These are phyloP conservation scores for Leontocebus nigricollis DNA, from an alignment of 2,797 vertebrate genomes.

Conservation along the genomic window DNA sequence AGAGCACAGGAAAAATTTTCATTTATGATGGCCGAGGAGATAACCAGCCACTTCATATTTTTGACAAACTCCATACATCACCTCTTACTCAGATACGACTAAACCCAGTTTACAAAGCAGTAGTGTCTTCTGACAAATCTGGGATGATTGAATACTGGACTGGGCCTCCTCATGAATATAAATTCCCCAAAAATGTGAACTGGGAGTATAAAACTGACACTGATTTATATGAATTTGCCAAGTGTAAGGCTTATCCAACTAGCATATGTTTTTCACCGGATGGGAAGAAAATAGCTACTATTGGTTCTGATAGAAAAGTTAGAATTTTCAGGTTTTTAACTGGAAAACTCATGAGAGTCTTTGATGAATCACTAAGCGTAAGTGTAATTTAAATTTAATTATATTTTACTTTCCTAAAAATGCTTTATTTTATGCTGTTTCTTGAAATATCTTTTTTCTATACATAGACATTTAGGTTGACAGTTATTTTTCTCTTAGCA, in stretches of 20 bases:
- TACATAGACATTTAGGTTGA: neutral
- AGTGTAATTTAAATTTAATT: constrained; percentile 80
- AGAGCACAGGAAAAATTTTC: constrained; percentile 97
- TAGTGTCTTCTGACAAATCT: constrained; percentile 96
- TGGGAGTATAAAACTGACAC: constrained; percentile 99
- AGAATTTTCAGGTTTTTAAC: constrained; percentile 97
- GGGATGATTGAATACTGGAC: constrained; percentile 99
- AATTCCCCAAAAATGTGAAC: constrained; percentile 93
- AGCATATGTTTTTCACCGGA: constrained; percentile 95
- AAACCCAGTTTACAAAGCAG: constrained; percentile 91
- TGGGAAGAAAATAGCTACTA: constrained; percentile 97
- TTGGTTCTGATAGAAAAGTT: constrained; percentile 96
- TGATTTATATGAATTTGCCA: constrained; percentile 98
- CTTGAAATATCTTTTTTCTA: constrained; percentile 30
- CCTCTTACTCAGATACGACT: constrained; percentile 94
- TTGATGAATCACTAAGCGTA: constrained; percentile 97
- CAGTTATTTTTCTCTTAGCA: constrained; percentile 28
- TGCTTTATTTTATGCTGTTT: constrained; percentile 42
- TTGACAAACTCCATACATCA: constrained; percentile 94
- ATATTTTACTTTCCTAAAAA: constrained; percentile 41
- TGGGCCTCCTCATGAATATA: constrained; percentile 94
- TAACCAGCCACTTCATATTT: constrained; percentile 92
- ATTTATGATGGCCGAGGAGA: constrained; percentile 96
- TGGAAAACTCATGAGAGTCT: constrained; percentile 97
- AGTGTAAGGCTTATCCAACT: constrained; percentile 95